Base-by-base conservation (phyloP, 2,113 vertebrate species). In the Anoplopoma fimbria region DNA sequence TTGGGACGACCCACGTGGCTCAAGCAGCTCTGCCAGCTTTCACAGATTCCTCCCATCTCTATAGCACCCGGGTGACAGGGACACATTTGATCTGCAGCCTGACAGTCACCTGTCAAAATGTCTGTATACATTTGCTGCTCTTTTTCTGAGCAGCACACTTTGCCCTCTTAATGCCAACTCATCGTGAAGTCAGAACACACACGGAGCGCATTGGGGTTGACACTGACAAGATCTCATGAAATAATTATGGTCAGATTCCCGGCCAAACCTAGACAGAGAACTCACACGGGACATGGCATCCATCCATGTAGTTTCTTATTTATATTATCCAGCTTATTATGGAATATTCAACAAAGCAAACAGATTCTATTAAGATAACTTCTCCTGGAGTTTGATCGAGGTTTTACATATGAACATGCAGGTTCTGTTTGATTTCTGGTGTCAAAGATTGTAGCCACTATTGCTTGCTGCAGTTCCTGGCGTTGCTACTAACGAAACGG, bases 91-190 rank as follows among this genome's bases (percentile, higher is more conserved):
- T 84, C 75, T 79, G 60, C 72, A 51, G 47, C 42, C 73, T 83
- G 87, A 88, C 88, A 77, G 70, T 90, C 60, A 72, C 70, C 75
- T 83, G 82, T 85, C 81, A 88, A 87, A 84, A 86, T 78, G 75
- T 87, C 88, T 55, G 80, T 82, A 64, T 73, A 79, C 23, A 87
- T 93, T 84, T 88, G 77, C 71, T 76, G 76, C 71, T 89, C 29
- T 65, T 58, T n/a, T 33, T 82, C 76, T 80, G 75, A 87, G 67
- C 58, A 55, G 85, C 63, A 78, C 68, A 86, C 75, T 86, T 90
- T 87, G 68, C 55, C 77, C 81, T 88, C 83, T 75, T 63, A 64
- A 73, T 78, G 67, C 70, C 73, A 83, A 77, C 81, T 80, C 79
- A 69, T 74, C 23, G 10, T 47, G 33, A n/a, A 89, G 76, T 81